Conservation (phyloP, 2,888 invertebrate genomes). For the Barypeithes pellucidus region DNA sequence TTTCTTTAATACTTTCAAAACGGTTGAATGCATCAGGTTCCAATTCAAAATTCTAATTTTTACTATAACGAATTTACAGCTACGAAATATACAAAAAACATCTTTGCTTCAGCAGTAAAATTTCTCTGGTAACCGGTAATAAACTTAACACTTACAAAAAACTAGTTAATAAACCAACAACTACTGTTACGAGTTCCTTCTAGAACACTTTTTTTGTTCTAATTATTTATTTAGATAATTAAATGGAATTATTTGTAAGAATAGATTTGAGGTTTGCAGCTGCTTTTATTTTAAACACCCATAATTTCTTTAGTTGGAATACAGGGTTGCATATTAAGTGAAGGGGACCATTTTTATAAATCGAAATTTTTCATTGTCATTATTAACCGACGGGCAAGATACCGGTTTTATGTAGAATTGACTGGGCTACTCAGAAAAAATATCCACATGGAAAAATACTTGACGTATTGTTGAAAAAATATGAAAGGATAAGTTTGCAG, state of each 20-base stretch:
- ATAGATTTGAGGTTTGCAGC: background rate
- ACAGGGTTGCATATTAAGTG: too few relatives aligned
- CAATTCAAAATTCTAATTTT: background rate
- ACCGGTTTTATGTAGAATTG: too few relatives aligned
- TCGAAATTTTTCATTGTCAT: too few relatives aligned
- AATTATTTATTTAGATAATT: background rate
- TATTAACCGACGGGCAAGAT: too few relatives aligned
- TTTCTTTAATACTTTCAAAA: conserved; percentile 1
- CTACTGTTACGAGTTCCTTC: conserved; percentile 3
- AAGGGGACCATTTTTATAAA: too few relatives aligned
- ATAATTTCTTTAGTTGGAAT: too few relatives aligned
- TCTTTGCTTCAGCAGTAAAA: conserved; percentile 1
- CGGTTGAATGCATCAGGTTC: background rate
- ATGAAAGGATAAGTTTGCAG: too few relatives aligned
- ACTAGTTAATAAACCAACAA: conserved; percentile 15
- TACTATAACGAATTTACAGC: background rate
- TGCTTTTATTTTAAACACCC: background rate
- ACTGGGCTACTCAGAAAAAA: too few relatives aligned
- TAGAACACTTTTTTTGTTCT: background rate
- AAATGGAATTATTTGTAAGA: background rate
- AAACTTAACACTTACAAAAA: background rate
- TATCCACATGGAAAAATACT: too few relatives aligned
- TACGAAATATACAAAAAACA: background rate
- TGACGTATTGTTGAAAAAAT: too few relatives aligned
- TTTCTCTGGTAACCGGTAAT: conserved; percentile 10